A percentile compares a stretch with the other conserved stretches of the same genome.
Evolutionary conservation across 2,888 invertebrate genomes (phyloP).

Genomic region (Eupelmus urozonus): DNA sequence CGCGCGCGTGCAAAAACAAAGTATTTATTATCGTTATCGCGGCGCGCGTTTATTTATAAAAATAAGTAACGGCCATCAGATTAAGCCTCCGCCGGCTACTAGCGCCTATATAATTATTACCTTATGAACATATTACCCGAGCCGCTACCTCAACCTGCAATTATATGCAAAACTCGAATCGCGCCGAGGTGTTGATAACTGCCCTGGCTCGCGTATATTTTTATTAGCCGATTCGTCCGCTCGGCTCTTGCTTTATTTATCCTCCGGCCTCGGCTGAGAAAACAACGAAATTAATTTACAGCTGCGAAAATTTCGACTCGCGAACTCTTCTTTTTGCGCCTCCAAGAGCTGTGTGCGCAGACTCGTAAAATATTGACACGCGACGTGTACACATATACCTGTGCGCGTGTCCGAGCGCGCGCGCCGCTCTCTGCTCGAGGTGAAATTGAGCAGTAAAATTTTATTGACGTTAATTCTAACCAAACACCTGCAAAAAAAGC

Average conservation of each 20-base stretch:
- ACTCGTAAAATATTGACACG: too few relatives aligned
- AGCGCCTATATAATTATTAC: conserved; percentile 6
- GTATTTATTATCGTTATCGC: too few relatives aligned
- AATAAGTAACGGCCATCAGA: conserved; percentile 4
- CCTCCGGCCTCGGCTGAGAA: background rate
- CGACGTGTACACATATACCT: too few relatives aligned
- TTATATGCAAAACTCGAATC: conserved; percentile 36
- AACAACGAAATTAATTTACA: conserved; percentile 34
- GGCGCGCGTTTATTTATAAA: background rate
- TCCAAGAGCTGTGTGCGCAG: too few relatives aligned
- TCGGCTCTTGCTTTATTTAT: conserved; percentile 5
- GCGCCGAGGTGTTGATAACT: conserved; percentile 41
- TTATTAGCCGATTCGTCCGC: conserved; percentile 14
- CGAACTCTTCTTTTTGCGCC: too few relatives aligned
- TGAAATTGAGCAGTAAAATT: background rate
- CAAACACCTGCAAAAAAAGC: too few relatives aligned
- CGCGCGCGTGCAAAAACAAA: too few relatives aligned
- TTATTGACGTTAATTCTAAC: background rate
- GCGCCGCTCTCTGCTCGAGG: background rate
- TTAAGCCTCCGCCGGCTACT: background rate
- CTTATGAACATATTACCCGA: background rate
- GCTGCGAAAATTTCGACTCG: too few relatives aligned
- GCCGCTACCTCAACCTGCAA: background rate
- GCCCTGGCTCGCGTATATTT: conserved; percentile 37
- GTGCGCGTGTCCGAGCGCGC: too few relatives aligned